Evolutionary conservation across 2,113 vertebrate species (phyloP).

Genomic region (Uria aalge): DNA sequence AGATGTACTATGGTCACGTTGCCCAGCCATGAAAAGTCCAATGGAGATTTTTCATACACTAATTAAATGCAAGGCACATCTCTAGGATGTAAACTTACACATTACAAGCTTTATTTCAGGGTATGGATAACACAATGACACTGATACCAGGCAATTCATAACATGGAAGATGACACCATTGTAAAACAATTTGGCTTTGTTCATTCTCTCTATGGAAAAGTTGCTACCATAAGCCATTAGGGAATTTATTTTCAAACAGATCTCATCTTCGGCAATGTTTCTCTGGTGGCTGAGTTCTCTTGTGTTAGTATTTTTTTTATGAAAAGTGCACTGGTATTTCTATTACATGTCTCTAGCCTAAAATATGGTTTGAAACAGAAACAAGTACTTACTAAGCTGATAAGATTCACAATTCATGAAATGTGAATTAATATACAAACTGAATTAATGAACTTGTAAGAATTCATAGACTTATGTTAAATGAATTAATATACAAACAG

Average conservation of each 20-base stretch:
- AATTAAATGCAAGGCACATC: background rate
- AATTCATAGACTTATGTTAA: background rate
- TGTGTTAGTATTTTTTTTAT: background rate
- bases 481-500: background rate
- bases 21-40: background rate
- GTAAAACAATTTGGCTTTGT: background rate
- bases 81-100: background rate
- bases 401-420: constrained; percentile 17
- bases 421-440: constrained; percentile 5
- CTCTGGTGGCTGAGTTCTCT: background rate
- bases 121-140: background rate
- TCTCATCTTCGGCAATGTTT: background rate
- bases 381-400: background rate
- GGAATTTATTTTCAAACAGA: background rate
- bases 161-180: background rate
- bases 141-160: background rate
- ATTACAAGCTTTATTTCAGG: background rate
- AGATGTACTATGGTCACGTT: background rate
- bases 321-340: background rate
- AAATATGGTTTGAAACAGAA: constrained; percentile 26
- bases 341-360: background rate
- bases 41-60: background rate
- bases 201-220: background rate
- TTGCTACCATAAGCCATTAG: background rate
- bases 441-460: background rate